These are phyloP conservation scores for Drosophila emarginata DNA, from an alignment of 2,888 invertebrate species.

Conservation along the genomic window DNA sequence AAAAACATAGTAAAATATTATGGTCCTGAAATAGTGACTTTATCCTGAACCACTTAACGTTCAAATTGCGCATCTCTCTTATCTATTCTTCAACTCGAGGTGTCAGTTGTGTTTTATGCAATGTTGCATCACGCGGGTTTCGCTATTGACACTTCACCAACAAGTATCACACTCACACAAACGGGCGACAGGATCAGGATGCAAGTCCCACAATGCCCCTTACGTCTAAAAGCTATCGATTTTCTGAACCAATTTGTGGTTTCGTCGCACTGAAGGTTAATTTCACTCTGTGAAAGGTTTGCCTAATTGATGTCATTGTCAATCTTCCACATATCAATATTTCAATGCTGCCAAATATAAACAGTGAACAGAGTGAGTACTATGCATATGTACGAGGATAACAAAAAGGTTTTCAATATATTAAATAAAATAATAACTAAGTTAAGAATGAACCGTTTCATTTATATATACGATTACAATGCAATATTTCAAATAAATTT, in stretches of 20 bases:
- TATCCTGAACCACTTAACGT: neutral
- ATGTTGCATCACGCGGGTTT: conserved; percentile 41
- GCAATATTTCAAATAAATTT: too few species aligned
- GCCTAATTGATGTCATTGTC: conserved; percentile 4
- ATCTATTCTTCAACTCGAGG: neutral
- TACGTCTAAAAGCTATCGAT: conserved; percentile 70
- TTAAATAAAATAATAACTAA: too few species aligned
- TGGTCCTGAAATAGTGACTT: too few species aligned
- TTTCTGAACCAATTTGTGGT: conserved; percentile 67
- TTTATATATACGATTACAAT: too few species aligned
- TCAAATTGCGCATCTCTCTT: neutral
- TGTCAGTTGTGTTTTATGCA: conserved; percentile 55
- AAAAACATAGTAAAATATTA: too few species aligned
- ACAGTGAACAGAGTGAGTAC: too few species aligned
- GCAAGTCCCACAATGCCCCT: conserved; percentile 6
- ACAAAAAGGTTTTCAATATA: too few species aligned
- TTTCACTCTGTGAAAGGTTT: neutral
- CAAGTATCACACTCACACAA: neutral
- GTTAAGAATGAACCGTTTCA: too few species aligned
- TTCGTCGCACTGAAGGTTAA: conserved; percentile 62
- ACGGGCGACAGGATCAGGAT: neutral
- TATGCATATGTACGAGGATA: too few species aligned
- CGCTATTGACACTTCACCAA: conserved; percentile 65
- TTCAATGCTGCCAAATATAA: neutral
- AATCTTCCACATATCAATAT: neutral